phyloP scores from a whole-genome alignment of 2,113 vertebrate genomes.

The Ursus arctos region DNA sequence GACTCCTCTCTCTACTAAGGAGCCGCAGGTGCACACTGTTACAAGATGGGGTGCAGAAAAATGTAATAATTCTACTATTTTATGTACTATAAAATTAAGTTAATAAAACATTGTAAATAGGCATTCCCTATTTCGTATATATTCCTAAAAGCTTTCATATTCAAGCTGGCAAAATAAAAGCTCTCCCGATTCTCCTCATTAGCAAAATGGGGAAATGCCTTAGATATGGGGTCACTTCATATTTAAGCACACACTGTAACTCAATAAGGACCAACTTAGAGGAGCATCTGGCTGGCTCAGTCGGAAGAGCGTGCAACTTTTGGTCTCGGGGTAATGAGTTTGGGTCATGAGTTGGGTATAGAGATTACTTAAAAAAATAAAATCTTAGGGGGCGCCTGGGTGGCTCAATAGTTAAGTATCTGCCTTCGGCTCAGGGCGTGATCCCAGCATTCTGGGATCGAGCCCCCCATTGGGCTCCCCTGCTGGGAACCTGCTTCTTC shows the following conservation, averaged over 20 bases:
- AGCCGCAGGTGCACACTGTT: not conserved
- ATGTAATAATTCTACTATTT: not conserved
- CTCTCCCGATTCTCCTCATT: not conserved
- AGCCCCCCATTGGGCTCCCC: no score
- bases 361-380: not conserved
- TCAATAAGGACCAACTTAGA: not conserved
- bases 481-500: no score
- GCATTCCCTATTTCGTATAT: not conserved
- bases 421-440: no score
- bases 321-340: not conserved
- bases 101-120: not conserved
- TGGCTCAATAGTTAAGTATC: no score
- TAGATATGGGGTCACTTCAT: not conserved
- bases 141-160: constrained; percentile 12
- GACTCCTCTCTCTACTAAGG: not conserved
- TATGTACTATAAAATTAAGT: not conserved
- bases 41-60: not conserved
- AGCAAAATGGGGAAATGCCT: not conserved
- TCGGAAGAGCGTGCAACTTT: not conserved
- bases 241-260: not conserved
- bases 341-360: not conserved
- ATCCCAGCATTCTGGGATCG: no score
- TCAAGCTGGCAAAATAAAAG: not conserved
- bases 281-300: not conserved
- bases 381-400: not conserved